phyloP scores from a whole-genome alignment of 2,113 vertebrate genomes.

The Entomyzon cyanotis region DNA sequence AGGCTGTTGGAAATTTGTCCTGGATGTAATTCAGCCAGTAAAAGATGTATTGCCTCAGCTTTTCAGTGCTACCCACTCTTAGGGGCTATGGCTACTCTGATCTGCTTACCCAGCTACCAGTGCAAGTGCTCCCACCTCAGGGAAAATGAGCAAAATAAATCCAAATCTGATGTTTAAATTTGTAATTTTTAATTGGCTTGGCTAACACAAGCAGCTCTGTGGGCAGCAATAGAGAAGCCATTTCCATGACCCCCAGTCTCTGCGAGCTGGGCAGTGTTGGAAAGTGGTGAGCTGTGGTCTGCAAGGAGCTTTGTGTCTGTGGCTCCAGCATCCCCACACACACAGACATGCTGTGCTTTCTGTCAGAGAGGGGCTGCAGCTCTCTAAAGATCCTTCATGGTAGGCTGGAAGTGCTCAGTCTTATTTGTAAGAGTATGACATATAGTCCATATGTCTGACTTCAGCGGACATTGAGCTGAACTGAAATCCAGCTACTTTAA shows the following conservation, averaged over 20 bases:
- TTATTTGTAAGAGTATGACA: background rate
- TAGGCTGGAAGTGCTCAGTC: background rate
- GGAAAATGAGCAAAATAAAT: background rate
- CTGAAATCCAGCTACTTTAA: background rate
- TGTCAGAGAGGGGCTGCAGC: background rate
- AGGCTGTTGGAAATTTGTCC: background rate
- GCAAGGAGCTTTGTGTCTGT: background rate
- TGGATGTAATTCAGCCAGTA: background rate
- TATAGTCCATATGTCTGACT: background rate
- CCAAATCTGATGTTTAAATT: background rate
- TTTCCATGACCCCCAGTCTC: background rate
- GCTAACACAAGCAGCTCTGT: background rate
- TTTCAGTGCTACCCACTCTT: background rate
- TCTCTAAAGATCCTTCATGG: background rate
- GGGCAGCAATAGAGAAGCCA: background rate
- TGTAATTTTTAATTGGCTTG: background rate
- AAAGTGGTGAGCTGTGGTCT: background rate
- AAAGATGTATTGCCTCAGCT: background rate
- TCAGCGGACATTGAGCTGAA: background rate
- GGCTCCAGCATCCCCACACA: background rate
- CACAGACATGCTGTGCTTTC: rapidly evolving
- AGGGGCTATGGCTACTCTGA: background rate
- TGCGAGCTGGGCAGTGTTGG: background rate
- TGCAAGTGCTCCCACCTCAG: background rate
- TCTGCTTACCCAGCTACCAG: background rate